Evolutionary conservation across 1,140 invertebrate species (phyloP).

Genomic region (Gryon sp.): DNA sequence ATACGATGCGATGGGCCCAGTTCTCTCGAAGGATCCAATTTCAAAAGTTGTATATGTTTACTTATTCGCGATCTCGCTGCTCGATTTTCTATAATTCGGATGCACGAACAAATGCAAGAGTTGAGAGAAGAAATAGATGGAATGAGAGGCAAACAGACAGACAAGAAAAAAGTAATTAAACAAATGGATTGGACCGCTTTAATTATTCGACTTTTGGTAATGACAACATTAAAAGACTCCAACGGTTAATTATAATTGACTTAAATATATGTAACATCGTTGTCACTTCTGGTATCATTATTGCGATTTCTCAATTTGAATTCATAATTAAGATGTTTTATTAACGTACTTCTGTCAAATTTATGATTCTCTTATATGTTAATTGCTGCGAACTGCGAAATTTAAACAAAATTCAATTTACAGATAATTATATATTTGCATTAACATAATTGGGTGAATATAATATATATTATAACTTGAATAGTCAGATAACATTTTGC

Average conservation of each 20-base stretch:
- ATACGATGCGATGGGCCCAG: slow-evolving; percentile 75
- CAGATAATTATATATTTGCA: slow-evolving; percentile 19
- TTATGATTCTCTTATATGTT: slow-evolving; percentile 22
- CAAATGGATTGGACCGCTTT: slow-evolving; percentile 24
- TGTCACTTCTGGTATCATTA: slow-evolving; percentile 27
- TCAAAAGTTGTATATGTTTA: slow-evolving; percentile 72
- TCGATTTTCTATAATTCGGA: slow-evolving; percentile 65
- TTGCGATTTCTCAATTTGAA: slow-evolving; percentile 25
- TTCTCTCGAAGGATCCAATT: slow-evolving; percentile 72
- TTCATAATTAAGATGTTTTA: slow-evolving; percentile 35
- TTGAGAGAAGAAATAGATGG: neutral
- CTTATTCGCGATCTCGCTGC: slow-evolving; percentile 49
- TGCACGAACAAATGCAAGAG: slow-evolving; percentile 34
- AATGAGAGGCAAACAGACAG: too few relatives aligned
- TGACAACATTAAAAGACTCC: too few relatives aligned
- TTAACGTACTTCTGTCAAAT: slow-evolving; percentile 6
- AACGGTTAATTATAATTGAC: slow-evolving; percentile 2
- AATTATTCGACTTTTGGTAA: slow-evolving; percentile 14
- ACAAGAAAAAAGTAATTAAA: too few relatives aligned
- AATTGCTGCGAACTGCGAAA: slow-evolving; percentile 41
- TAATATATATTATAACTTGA: slow-evolving; percentile 8
- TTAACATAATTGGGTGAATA: slow-evolving; percentile 47
- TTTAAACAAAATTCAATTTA: slow-evolving; percentile 12
- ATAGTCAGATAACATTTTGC: neutral
- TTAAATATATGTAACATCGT: slow-evolving; percentile 16